Base-by-base conservation (phyloP, 2,888 invertebrate species). In the Polylopha cassiicola region DNA sequence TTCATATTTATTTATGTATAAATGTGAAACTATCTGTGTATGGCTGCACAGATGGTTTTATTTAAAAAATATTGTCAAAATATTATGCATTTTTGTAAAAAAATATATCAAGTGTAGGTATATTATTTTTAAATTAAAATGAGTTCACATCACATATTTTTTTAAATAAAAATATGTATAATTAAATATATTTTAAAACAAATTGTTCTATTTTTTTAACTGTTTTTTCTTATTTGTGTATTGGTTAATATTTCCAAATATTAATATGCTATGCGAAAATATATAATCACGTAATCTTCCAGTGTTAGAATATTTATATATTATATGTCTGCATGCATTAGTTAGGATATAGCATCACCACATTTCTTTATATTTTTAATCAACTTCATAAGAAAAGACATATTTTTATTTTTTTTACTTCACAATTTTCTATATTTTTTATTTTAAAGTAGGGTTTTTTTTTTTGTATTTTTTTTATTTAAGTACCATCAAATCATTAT, bases 271-370 rank as follows among this genome's bases (percentile, higher is more conserved):
- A 39, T 48, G 41, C 48, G 34, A 37, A 51, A 50, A 53, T 58
- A 48, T 69, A 47, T 73, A 67, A 75, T 79, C 79, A 79, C 78
- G 50, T 67, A 58, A 61, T 74, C 80, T 81, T 80, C 79, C 79
- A 79, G 44, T 61, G 36, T 55, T 73, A 74, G 69, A 37, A 24
- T 41, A 36, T 21, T n/a, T 23, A 3, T 7, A 9, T 21, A 37
- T 10, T 8, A 10, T 32, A 8, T 15, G 18, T 5, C 23, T 43
- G 43, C 36, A 39, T 39, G 32, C 16, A n/a, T n/a, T n/a, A n/a
- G n/a, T n/a, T n/a, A n/a, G n/a, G n/a, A n/a, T n/a, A n/a, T n/a
- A n/a, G n/a, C n/a, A n/a, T n/a, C n/a, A n/a, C n/a, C n/a, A n/a
- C n/a, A n/a, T n/a, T n/a, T n/a, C n/a, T n/a, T n/a, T n/a, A n/a